Percentiles rank a stretch among this genome's conserved stretches.
Conservation (phyloP, 2,888 invertebrate genomes). For the Melanostoma scalare region DNA sequence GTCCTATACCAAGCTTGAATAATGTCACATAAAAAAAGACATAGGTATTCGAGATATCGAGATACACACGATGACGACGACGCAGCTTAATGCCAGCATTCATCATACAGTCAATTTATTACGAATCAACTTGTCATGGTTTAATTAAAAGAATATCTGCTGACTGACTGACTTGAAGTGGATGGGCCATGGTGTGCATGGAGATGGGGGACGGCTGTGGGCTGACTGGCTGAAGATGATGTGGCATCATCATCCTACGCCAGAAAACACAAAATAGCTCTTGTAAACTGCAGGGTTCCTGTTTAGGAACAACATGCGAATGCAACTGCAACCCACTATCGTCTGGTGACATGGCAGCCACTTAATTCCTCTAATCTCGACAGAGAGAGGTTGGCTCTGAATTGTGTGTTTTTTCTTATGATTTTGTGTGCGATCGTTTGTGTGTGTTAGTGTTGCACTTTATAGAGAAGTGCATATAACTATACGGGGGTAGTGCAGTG, state of each 20-base stretch:
- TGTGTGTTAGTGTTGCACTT: too few relatives aligned
- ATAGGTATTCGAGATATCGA: background rate
- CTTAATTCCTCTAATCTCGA: constrained; percentile 68
- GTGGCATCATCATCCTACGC: constrained; percentile 41
- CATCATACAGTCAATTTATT: constrained; percentile 67
- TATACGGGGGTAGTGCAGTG: background rate
- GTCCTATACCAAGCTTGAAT: constrained; percentile 9
- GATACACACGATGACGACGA: constrained; percentile 6
- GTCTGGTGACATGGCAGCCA: constrained; percentile 59
- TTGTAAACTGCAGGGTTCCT: constrained; percentile 20
- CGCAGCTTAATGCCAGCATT: constrained; percentile 49
- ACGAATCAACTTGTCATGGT: constrained; percentile 68
- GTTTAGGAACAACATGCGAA: constrained; percentile 19
- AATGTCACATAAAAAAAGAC: constrained; percentile 43
- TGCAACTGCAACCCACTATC: constrained; percentile 50
- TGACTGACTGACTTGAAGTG: constrained; percentile 17
- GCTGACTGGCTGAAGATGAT: constrained; percentile 16
- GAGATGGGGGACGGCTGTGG: background rate
- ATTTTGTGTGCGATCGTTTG: constrained; percentile 9
- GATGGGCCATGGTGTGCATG: constrained; percentile 1
- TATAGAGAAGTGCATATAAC: too few relatives aligned
- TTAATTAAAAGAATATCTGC: constrained; percentile 57
- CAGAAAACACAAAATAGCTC: constrained; percentile 43
- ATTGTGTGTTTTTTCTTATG: background rate
- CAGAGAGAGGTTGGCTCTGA: constrained; percentile 35